A percentile compares a stretch with the other conserved stretches of the same genome.
Conservation (phyloP, 2,797 vertebrate genomes). For the Pangasius mekongensis region DNA sequence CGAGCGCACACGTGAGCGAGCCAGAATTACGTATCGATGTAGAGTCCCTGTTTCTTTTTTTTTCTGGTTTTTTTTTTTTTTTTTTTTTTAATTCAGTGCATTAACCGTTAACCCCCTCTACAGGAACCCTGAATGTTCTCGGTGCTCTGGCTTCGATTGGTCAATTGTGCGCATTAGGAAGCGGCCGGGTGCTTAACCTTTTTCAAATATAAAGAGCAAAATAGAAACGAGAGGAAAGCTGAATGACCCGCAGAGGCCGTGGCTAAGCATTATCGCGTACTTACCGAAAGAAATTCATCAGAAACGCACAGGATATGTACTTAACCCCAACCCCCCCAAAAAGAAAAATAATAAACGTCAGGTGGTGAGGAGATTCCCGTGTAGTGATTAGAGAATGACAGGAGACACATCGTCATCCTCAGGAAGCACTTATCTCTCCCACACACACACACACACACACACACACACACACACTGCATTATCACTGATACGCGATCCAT, state of each 20-base stretch:
- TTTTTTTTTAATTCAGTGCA: constrained; percentile 65
- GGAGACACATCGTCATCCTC: constrained; percentile 40
- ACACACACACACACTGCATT: constrained; percentile 17
- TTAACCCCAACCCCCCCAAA: neutral
- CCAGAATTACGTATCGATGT: constrained; percentile 80
- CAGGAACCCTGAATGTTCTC: constrained; percentile 58
- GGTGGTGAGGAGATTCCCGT: constrained; percentile 55
- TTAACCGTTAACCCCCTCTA: constrained; percentile 49
- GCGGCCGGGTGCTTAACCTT: constrained; percentile 49
- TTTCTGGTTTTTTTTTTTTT: constrained; percentile 58
- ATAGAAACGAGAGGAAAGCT: constrained; percentile 6
- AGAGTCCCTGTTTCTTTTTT: constrained; percentile 60
- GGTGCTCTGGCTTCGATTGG: constrained; percentile 54
- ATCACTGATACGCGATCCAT: constrained; percentile 54
- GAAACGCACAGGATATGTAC: neutral
- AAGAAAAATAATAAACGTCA: constrained; percentile 42
- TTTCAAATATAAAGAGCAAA: neutral
- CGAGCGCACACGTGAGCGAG: constrained; percentile 80
- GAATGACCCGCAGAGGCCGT: constrained; percentile 23
- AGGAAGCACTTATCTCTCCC: constrained; percentile 33
- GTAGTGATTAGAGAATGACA: constrained; percentile 46
- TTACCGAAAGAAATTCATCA: constrained; percentile 28
- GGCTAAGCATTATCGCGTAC: constrained; percentile 37
- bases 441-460: neutral
- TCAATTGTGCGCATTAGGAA: constrained; percentile 51